These are phyloP conservation scores for Lagenorhynchus albirostris DNA, from an alignment of 2,113 vertebrate species.

Conservation along the genomic window DNA sequence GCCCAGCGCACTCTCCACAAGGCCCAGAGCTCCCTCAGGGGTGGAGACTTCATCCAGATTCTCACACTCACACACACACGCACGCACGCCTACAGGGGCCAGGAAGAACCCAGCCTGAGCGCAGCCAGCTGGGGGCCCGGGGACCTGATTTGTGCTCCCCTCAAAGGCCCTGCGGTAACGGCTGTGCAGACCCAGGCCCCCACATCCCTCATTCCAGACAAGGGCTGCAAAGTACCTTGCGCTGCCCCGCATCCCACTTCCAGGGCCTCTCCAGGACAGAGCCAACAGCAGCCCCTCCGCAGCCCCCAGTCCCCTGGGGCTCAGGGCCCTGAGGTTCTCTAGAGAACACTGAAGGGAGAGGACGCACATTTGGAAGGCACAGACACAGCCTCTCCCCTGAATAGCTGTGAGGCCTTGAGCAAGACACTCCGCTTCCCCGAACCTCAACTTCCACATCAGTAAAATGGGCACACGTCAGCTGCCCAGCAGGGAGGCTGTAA, in stretches of 20 bases:
- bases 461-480: neutral
- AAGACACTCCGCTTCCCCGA: neutral
- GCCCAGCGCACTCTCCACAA: neutral
- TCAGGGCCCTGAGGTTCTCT: neutral
- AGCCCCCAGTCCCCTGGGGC: neutral
- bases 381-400: neutral
- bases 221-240: neutral
- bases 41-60: neutral
- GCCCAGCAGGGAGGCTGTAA: neutral
- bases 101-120: neutral
- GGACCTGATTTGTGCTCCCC: neutral
- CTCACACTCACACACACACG: neutral
- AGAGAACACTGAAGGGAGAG: neutral
- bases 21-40: neutral
- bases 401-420: neutral
- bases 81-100: neutral
- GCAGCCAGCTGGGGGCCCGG: neutral
- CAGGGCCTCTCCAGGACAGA: neutral
- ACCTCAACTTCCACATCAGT: neutral
- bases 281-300: neutral
- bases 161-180: neutral
- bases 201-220: neutral
- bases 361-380: neutral
- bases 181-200: neutral
- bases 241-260: neutral